A percentile compares a stretch with the other conserved stretches of the same genome.
phyloP scores from a whole-genome alignment of 2,888 invertebrate species.

The Rhogogaster chlorosoma region DNA sequence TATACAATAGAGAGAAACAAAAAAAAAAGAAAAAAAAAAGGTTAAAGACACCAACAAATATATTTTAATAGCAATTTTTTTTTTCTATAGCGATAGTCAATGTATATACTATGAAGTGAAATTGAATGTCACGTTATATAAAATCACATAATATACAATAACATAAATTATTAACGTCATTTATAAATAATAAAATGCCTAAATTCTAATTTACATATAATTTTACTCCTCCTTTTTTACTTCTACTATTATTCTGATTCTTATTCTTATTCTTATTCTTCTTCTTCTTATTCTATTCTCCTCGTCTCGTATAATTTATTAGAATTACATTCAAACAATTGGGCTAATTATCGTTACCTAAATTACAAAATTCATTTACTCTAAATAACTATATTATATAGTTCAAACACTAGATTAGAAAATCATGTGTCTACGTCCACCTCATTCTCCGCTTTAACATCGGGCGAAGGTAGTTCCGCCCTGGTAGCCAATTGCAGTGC shows the following conservation, averaged over 20 bases:
- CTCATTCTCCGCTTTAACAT: conserved; percentile 57
- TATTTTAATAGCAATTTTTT: not conserved
- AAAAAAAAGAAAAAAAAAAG: not conserved
- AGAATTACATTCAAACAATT: conserved; percentile 63
- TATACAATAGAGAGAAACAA: conserved; percentile 56
- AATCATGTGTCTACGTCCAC: conserved; percentile 60
- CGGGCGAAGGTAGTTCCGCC: conserved; percentile 76
- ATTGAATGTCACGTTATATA: conserved; percentile 55
- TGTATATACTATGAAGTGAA: not conserved
- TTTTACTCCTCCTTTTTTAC: no score
- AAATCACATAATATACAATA: conserved; percentile 64
- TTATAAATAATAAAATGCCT: conserved; percentile 66
- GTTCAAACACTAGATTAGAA: conserved; percentile 55
- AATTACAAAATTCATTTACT: conserved; percentile 35
- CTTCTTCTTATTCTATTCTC: conserved; percentile 58
- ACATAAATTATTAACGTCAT: conserved; percentile 66
- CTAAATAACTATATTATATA: conserved; percentile 65
- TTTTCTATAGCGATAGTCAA: conserved; percentile 50
- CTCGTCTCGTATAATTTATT: conserved; percentile 61
- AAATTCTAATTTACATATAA: conserved; percentile 68
- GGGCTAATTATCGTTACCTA: conserved; percentile 64
- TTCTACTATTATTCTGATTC: not conserved
- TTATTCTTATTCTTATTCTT: conserved; percentile 52
- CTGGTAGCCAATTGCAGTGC: conserved; percentile 78
- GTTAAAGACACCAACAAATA: not conserved